Evolutionary conservation across 2,888 invertebrate genomes (phyloP).

Genomic region (Tetramorium bicarinatum): DNA sequence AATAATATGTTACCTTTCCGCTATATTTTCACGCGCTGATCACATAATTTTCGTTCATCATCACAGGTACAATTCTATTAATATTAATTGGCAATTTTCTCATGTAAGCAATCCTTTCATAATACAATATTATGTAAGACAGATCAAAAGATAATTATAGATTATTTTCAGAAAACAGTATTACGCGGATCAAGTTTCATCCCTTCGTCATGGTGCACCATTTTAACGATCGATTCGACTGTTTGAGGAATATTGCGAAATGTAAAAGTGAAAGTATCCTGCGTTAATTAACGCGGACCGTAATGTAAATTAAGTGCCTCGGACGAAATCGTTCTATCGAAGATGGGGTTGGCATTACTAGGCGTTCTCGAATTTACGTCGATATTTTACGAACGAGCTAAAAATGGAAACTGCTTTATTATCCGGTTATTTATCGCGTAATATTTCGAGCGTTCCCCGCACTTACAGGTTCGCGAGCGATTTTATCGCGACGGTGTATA

Average conservation of each 20-base stretch:
- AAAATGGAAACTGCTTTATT: slow-evolving; percentile 50
- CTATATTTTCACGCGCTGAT: slow-evolving; percentile 13
- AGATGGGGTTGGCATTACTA: slow-evolving; percentile 25
- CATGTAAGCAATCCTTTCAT: background rate
- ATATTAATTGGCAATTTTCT: slow-evolving; percentile 11
- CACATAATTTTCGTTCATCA: background rate
- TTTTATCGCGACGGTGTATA: slow-evolving; percentile 31
- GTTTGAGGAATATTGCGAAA: slow-evolving; percentile 32
- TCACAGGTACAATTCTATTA: background rate
- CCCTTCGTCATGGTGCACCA: background rate
- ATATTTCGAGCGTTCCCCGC: slow-evolving; percentile 25
- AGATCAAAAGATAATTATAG: background rate
- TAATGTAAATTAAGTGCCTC: slow-evolving; percentile 47
- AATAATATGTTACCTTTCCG: background rate
- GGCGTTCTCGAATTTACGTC: background rate
- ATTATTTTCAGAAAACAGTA: background rate
- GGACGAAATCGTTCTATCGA: slow-evolving; percentile 21
- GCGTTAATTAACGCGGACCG: slow-evolving; percentile 44
- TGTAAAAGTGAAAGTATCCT: slow-evolving; percentile 32
- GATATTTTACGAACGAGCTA: slow-evolving; percentile 37
- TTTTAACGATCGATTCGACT: background rate
- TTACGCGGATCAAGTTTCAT: slow-evolving; percentile 2
- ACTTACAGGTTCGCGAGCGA: slow-evolving; percentile 15
- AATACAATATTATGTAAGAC: background rate
- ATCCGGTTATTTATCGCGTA: slow-evolving; percentile 45